Conservation (phyloP, 2,797 vertebrate species). For the Sphaeramia orbicularis region DNA sequence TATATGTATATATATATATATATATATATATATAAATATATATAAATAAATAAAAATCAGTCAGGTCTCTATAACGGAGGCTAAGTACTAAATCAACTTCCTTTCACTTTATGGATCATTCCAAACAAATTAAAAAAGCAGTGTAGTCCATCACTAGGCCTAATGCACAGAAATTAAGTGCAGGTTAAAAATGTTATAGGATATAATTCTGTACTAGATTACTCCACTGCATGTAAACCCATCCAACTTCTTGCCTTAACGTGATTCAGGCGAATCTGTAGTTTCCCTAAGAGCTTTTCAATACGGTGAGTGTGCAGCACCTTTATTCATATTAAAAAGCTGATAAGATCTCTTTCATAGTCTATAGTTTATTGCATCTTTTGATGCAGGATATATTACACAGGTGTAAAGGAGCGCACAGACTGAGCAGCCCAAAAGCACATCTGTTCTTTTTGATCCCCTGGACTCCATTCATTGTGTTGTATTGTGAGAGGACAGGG, state of each 20-base stretch:
- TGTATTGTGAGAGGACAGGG: conserved; percentile 18
- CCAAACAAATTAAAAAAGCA: too few relatives aligned
- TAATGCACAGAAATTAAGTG: background rate
- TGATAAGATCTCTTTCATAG: background rate
- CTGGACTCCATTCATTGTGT: background rate
- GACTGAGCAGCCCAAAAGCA: background rate
- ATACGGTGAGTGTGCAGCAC: background rate
- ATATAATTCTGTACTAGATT: background rate
- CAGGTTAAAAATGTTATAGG: background rate
- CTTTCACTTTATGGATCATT: too few relatives aligned
- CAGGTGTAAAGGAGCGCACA: conserved; percentile 20
- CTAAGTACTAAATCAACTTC: too few relatives aligned
- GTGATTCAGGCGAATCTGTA: background rate
- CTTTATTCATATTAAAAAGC: background rate
- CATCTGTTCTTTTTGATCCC: conserved; percentile 42
- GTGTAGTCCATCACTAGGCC: too few relatives aligned
- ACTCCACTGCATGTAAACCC: background rate
- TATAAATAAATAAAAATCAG: too few relatives aligned
- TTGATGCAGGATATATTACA: conserved; percentile 9
- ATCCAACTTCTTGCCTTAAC: background rate
- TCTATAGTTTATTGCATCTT: background rate
- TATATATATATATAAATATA: too few relatives aligned
- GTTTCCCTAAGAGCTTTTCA: background rate
- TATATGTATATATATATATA: too few relatives aligned
- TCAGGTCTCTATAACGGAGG: too few relatives aligned